Percentiles rank a stretch among this genome's conserved stretches.
Evolutionary conservation across 2,113 vertebrate species (phyloP).

Genomic region (Morone saxatilis): DNA sequence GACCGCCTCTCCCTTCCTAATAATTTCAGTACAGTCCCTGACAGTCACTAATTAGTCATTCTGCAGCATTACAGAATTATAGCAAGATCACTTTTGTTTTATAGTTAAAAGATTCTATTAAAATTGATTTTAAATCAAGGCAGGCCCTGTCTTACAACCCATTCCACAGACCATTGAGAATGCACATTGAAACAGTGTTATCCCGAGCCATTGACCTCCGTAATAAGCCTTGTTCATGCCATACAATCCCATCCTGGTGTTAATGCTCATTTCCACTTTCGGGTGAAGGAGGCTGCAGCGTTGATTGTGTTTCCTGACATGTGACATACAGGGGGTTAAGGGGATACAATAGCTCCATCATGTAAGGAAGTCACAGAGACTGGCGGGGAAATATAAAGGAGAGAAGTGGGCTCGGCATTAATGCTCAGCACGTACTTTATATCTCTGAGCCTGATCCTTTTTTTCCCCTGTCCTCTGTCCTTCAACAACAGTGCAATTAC

Average conservation of each 20-base stretch:
- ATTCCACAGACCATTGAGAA: background rate
- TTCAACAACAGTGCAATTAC: constrained; percentile 83
- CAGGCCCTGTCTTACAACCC: background rate
- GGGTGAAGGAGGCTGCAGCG: constrained; percentile 69
- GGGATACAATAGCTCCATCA: constrained; percentile 74
- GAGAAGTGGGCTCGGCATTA: constrained; percentile 66
- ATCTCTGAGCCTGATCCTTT: constrained; percentile 65
- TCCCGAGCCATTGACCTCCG: constrained; percentile 59
- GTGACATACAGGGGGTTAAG: constrained; percentile 74
- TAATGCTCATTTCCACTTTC: constrained; percentile 69
- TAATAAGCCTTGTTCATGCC: constrained; percentile 58
- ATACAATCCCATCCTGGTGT: constrained; percentile 54
- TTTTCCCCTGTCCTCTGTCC: constrained; percentile 70
- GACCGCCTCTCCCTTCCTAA: background rate
- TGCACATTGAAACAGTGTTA: constrained; percentile 28
- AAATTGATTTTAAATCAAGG: background rate
- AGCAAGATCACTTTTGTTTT: background rate
- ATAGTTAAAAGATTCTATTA: background rate
- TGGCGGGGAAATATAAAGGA: constrained; percentile 58
- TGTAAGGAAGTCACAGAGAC: constrained; percentile 72
- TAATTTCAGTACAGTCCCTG: background rate
- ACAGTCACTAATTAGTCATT: background rate
- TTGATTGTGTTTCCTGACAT: constrained; percentile 76
- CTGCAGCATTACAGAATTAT: background rate
- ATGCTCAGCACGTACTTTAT: constrained; percentile 76